phyloP scores from a whole-genome alignment of 2,113 vertebrate genomes.

The Clinocottus analis region DNA sequence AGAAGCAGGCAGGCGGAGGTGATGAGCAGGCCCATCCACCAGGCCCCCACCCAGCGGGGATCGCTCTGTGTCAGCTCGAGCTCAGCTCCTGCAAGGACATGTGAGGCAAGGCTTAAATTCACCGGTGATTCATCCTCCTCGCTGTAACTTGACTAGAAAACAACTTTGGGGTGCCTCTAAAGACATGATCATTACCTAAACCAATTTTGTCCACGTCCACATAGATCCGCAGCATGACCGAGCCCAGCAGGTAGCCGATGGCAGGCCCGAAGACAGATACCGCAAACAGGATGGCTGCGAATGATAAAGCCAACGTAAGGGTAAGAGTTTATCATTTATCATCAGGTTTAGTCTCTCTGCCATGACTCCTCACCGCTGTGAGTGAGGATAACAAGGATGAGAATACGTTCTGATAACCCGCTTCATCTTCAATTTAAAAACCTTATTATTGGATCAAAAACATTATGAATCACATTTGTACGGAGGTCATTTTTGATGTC shows the following conservation, averaged over 20 bases:
- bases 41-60: conserved; percentile 96
- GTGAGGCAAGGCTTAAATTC: background rate
- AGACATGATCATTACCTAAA: conserved; percentile 73
- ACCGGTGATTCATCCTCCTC: background rate
- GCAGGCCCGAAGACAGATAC: conserved; percentile 93
- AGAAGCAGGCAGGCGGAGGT: conserved; percentile 85
- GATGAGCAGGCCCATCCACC: conserved; percentile 96
- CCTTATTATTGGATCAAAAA: background rate
- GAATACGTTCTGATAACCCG: background rate
- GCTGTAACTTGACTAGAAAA: background rate
- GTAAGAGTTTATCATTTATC: background rate
- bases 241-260: conserved; percentile 92
- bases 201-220: conserved; percentile 89
- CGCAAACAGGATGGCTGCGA: conserved; percentile 93
- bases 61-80: conserved; percentile 84
- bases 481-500: too few relatives aligned
- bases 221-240: conserved; percentile 88
- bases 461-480: background rate
- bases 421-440: background rate
- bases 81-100: conserved; percentile 46
- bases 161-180: background rate
- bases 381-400: background rate
- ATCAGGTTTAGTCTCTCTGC: background rate
- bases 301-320: conserved; percentile 42
- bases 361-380: background rate